Evolutionary conservation across 2,113 vertebrate genomes (phyloP).

Genomic region (Eurypyga helias): DNA sequence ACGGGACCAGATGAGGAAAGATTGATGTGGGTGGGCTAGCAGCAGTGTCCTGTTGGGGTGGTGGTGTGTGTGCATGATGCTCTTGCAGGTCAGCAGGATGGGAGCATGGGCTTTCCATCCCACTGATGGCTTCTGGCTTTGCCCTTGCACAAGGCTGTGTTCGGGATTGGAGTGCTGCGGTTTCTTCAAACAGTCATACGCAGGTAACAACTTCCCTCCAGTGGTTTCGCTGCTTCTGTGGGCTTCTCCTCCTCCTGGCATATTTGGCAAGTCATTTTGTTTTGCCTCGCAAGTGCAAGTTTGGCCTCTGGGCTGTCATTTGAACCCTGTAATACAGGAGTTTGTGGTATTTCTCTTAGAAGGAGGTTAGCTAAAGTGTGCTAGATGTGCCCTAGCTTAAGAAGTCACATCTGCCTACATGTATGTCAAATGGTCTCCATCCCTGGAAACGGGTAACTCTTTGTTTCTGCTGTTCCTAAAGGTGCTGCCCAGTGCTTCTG

Average conservation of each 20-base stretch:
- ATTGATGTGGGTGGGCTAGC: background rate
- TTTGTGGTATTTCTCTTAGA: background rate
- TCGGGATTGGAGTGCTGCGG: background rate
- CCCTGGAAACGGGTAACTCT: background rate
- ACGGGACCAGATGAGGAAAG: background rate
- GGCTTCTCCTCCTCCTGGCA: background rate
- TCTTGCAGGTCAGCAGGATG: background rate
- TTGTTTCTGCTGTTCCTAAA: background rate
- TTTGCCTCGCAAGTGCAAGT: background rate
- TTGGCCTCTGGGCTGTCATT: background rate
- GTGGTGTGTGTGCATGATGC: background rate
- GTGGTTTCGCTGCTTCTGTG: background rate
- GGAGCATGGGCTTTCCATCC: background rate
- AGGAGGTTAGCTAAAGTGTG: background rate
- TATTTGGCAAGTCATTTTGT: background rate
- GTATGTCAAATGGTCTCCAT: rapidly evolving
- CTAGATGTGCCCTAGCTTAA: background rate
- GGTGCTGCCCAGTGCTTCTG: background rate
- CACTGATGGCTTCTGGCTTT: background rate
- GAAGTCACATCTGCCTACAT: background rate
- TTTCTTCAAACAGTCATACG: background rate
- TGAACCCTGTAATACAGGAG: background rate
- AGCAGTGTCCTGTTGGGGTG: background rate
- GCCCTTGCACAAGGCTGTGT: background rate
- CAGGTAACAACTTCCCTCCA: background rate